phyloP scores from a whole-genome alignment of 30 jellyfish, hydroid and myxozoan species.

The Phacellophora camtschatica region DNA sequence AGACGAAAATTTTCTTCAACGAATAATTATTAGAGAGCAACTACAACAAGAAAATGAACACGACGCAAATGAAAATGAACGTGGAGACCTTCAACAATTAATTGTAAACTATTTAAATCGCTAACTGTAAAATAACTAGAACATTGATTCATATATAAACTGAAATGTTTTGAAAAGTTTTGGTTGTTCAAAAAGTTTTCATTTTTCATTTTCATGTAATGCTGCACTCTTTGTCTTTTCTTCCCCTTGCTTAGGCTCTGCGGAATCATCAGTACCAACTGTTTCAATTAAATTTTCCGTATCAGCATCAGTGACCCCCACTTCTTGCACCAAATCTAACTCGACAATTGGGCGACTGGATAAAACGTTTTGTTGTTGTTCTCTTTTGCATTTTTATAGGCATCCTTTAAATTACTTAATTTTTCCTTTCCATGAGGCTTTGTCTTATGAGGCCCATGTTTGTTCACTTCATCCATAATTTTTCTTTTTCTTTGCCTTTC shows the following conservation, averaged over 20 bases:
- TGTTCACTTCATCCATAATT: conserved; percentile 12
- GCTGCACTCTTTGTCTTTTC: too few relatives aligned
- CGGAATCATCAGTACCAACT: not conserved
- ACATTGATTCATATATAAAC: too few relatives aligned
- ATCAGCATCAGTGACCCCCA: not conserved
- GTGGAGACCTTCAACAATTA: too few relatives aligned
- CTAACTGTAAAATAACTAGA: too few relatives aligned
- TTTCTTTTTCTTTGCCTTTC: not conserved
- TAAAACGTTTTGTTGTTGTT: conserved; percentile 43
- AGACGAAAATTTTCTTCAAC: conserved; percentile 1
- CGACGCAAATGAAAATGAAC: too few relatives aligned
- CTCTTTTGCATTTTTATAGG: conserved; percentile 24
- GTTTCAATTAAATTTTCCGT: not conserved
- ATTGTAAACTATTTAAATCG: too few relatives aligned
- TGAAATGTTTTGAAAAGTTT: too few relatives aligned
- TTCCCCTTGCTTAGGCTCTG: not conserved
- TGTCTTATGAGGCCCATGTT: conserved; percentile 23
- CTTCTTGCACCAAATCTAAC: conserved; percentile 25
- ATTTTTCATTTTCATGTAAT: too few relatives aligned
- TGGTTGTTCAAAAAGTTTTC: too few relatives aligned
- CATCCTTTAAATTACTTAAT: not conserved
- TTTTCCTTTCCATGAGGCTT: conserved; percentile 30
- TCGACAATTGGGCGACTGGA: conserved; percentile 18
- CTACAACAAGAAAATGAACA: too few relatives aligned
- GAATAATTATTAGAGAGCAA: not conserved